Conservation (phyloP, 2,113 vertebrate species). For the Tautogolabrus adspersus region DNA sequence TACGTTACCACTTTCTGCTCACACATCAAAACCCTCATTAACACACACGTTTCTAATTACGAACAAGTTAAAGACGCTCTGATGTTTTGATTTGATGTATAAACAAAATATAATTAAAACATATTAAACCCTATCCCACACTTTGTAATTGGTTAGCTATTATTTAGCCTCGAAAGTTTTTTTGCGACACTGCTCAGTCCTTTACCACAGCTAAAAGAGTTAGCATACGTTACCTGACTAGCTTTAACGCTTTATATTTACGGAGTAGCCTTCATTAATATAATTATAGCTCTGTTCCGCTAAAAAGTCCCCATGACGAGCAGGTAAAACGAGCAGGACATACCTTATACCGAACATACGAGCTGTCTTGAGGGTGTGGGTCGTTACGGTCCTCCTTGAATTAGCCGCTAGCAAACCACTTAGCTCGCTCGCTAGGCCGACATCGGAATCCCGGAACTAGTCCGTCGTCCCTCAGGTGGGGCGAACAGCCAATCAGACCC, state of each 20-base stretch:
- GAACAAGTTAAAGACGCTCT: fast-evolving
- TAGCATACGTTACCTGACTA: slow-evolving; percentile 67
- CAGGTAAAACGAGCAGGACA: not conserved
- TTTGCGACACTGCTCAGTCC: slow-evolving; percentile 66
- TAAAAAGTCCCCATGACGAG: not conserved
- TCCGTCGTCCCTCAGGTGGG: slow-evolving; percentile 61
- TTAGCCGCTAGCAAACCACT: slow-evolving; percentile 66
- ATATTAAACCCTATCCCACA: not conserved
- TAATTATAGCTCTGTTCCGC: not conserved
- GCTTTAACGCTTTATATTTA: slow-evolving; percentile 25
- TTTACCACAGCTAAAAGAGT: slow-evolving; percentile 63
- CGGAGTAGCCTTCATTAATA: slow-evolving; percentile 13
- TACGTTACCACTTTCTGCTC: slow-evolving; percentile 23
- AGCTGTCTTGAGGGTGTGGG: slow-evolving; percentile 40
- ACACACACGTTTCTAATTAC: not conserved
- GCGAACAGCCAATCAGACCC: slow-evolving; percentile 66
- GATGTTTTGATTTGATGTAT: not conserved
- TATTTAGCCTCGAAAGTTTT: slow-evolving; percentile 68
- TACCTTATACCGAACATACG: slow-evolving; percentile 22
- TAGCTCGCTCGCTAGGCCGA: slow-evolving; percentile 77
- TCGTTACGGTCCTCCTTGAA: slow-evolving; percentile 60
- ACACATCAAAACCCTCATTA: not conserved
- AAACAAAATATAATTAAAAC: not conserved
- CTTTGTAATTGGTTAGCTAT: slow-evolving; percentile 12
- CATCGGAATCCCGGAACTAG: slow-evolving; percentile 81